Conservation (phyloP, 2,888 invertebrate species). For the Hydrotaea cyrtoneurina region DNA sequence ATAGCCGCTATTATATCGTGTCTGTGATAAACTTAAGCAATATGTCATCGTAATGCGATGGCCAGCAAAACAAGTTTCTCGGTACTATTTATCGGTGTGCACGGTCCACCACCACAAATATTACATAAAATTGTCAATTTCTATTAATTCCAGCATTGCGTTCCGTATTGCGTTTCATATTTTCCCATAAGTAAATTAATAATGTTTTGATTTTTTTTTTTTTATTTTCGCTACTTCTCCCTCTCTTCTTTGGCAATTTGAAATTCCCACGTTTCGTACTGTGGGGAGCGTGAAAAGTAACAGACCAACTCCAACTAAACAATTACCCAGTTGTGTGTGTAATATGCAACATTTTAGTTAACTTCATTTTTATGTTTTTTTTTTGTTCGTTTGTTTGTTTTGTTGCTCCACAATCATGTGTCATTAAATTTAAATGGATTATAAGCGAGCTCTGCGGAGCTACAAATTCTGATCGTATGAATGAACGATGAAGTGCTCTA, state of each 20-base stretch:
- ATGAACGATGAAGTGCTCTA: background rate
- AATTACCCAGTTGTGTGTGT: conserved; percentile 12
- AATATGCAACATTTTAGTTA: conserved; percentile 37
- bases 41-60: background rate
- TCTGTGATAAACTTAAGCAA: background rate
- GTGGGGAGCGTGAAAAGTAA: conserved; percentile 12
- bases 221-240: no score
- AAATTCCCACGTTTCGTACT: conserved; percentile 25
- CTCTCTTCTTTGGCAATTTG: background rate
- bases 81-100: background rate
- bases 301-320: conserved; percentile 17
- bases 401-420: conserved; percentile 55
- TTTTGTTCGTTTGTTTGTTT: no score
- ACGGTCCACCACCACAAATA: background rate
- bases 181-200: conserved; percentile 38
- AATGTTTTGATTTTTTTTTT: background rate
- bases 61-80: background rate
- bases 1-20: background rate
- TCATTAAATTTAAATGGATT: conserved; percentile 56
- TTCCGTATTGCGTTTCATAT: background rate
- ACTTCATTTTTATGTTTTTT: no score
- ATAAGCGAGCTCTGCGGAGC: conserved; percentile 24
- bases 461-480: conserved; percentile 10
- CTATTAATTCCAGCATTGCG: conserved; percentile 28
- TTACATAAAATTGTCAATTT: conserved; percentile 32